Conservation (phyloP, 37 sponge, comb jelly and placozoan species). For the Halichondria panicea region DNA sequence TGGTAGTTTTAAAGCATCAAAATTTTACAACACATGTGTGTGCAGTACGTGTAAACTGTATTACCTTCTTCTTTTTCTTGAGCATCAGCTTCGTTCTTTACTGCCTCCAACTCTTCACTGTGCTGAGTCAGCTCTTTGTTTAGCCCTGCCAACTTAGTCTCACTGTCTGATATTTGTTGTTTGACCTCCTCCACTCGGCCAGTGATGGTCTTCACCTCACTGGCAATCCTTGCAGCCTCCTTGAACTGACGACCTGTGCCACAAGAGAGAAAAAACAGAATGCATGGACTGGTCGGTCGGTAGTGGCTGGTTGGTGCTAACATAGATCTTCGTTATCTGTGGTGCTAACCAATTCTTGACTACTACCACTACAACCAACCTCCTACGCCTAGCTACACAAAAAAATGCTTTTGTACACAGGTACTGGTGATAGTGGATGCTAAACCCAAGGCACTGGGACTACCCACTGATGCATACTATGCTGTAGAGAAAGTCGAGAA, state of each 20-base stretch:
- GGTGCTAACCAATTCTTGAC: background rate
- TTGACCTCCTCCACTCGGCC: constrained; percentile 4
- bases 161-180: background rate
- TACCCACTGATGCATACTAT: constrained; percentile 98
- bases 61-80: constrained; percentile 45
- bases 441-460: constrained; percentile 88
- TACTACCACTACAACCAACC: too few species aligned
- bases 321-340: background rate
- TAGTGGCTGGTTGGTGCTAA: too few species aligned
- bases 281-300: too few species aligned
- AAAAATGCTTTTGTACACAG: too few species aligned
- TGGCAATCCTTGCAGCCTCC: constrained; percentile 7
- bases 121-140: constrained; percentile 3
- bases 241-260: background rate
- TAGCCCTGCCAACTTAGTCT: background rate
- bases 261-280: too few species aligned
- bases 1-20: background rate
- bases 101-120: background rate
- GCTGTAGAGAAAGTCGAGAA: constrained; percentile 96
- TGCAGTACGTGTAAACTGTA: background rate
- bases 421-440: constrained; percentile 95
- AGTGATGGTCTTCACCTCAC: constrained; percentile 24
- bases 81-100: constrained; percentile 1
- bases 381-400: too few species aligned
- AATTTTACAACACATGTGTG: background rate